Conservation (phyloP, 1,140 invertebrate species). For the Contarinia nasturtii region DNA sequence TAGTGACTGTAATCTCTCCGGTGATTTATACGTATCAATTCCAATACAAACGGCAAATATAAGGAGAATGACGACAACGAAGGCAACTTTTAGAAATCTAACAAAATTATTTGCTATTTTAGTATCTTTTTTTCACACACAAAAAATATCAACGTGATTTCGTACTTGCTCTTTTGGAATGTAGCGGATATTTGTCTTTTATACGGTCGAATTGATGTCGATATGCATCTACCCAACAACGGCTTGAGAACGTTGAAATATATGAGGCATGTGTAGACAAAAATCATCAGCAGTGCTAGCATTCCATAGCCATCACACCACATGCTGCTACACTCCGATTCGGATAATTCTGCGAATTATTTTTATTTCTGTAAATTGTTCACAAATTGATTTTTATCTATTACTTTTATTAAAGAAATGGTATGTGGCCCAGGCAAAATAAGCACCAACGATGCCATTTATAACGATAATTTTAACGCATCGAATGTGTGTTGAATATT, state of each 20-base stretch:
- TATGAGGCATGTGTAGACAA: constrained; percentile 39
- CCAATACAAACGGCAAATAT: constrained; percentile 35
- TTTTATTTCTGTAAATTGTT: background rate
- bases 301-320: constrained; percentile 56
- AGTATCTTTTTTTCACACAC: too few relatives aligned
- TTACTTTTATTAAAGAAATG: too few relatives aligned
- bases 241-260: constrained; percentile 45
- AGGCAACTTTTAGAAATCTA: background rate
- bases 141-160: too few relatives aligned
- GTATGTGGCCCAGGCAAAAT: too few relatives aligned
- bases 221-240: constrained; percentile 8
- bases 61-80: constrained; percentile 11
- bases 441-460: too few relatives aligned
- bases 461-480: too few relatives aligned
- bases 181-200: constrained; percentile 25
- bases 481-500: too few relatives aligned
- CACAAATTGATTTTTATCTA: background rate
- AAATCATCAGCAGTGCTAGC: constrained; percentile 40
- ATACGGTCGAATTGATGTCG: background rate
- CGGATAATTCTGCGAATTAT: background rate
- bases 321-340: constrained; percentile 11
- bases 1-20: constrained; percentile 41
- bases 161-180: constrained; percentile 9
- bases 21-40: constrained; percentile 39
- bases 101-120: background rate